Conservation (phyloP, 1,140 invertebrate species). For the Bombus confusus region DNA sequence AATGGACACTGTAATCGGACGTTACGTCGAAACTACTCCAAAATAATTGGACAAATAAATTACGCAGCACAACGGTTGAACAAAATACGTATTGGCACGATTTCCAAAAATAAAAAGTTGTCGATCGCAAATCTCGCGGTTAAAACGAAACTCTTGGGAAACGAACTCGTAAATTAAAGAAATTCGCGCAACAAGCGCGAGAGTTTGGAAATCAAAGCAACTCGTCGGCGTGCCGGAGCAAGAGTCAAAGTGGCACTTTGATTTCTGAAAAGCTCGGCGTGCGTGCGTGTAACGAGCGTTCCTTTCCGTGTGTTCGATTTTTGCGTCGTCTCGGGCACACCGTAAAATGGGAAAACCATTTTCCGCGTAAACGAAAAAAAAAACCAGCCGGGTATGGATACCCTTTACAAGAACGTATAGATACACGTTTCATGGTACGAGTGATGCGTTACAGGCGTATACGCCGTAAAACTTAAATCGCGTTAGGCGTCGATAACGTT, state of each 20-base stretch:
- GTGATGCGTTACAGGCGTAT: background rate
- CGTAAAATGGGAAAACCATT: conserved; percentile 37
- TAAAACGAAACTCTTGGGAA: background rate
- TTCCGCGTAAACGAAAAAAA: background rate
- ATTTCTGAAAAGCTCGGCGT: background rate
- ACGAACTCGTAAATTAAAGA: background rate
- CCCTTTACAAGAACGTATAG: conserved; percentile 9
- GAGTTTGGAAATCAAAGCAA: background rate
- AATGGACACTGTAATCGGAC: no score
- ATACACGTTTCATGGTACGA: background rate
- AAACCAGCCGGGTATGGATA: conserved; percentile 21
- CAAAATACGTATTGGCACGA: background rate
- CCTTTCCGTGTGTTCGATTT: conserved; percentile 32
- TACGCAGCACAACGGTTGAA: background rate
- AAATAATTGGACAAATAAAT: background rate
- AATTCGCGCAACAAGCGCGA: background rate
- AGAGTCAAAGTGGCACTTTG: conserved; percentile 9
- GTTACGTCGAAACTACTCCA: background rate
- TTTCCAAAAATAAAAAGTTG: background rate
- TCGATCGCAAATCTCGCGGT: background rate
- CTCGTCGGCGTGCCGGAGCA: background rate
- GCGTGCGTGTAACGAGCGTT: conserved; percentile 9
- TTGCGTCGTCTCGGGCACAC: conserved; percentile 16
- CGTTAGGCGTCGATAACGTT: background rate
- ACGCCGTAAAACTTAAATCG: background rate